phyloP scores from a whole-genome alignment of 2,888 invertebrate species.

The Amiota minor region DNA sequence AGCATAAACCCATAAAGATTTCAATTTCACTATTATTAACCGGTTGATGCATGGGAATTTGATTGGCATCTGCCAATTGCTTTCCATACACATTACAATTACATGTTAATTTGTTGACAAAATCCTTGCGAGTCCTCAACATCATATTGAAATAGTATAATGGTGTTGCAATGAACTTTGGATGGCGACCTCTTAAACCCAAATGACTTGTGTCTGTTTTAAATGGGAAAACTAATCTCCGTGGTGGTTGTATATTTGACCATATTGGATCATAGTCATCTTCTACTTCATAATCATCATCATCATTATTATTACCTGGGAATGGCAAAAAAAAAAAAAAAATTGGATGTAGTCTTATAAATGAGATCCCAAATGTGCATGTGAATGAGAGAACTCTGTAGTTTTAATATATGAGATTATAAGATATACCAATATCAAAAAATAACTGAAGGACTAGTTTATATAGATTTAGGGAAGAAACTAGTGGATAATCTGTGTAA shows the following conservation, averaged over 20 bases:
- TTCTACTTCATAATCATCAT: constrained; percentile 46
- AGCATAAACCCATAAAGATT: constrained; percentile 52
- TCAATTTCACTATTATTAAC: constrained; percentile 47
- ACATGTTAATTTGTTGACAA: constrained; percentile 48
- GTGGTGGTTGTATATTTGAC: constrained; percentile 43
- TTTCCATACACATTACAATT: constrained; percentile 40
- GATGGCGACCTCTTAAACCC: constrained; percentile 36
- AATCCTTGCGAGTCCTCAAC: constrained; percentile 45
- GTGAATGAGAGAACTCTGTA: too few species aligned
- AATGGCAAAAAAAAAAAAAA: not conserved
- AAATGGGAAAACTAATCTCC: constrained; percentile 52
- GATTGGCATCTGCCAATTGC: too few species aligned
- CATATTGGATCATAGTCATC: constrained; percentile 59
- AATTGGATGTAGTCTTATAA: too few species aligned
- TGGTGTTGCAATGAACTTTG: constrained; percentile 41
- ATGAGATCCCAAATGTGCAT: too few species aligned
- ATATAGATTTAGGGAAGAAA: too few species aligned
- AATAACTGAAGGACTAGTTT: too few species aligned
- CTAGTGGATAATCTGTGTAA: too few species aligned
- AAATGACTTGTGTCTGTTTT: constrained; percentile 33
- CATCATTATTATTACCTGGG: constrained; percentile 32
- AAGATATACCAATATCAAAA: too few species aligned
- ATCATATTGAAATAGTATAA: constrained; percentile 51
- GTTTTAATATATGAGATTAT: too few species aligned
- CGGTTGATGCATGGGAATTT: not conserved